Evolutionary conservation across 2,113 vertebrate species (phyloP), one percentile per base, ranked within the genome.

Genomic region (Sinosuthora webbiana): DNA sequence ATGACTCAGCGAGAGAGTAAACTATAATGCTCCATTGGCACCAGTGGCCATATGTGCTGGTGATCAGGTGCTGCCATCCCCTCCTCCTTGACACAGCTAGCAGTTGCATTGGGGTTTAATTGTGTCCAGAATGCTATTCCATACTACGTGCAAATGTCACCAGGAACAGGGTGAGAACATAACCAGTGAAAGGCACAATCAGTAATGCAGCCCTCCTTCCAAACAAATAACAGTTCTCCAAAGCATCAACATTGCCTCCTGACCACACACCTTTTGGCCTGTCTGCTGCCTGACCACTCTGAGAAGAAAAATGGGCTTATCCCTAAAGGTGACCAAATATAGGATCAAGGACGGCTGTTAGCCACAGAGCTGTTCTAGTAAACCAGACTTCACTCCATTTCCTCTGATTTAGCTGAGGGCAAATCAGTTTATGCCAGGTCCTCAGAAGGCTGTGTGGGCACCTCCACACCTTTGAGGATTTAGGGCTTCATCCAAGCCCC

Each of bases 1-100:
- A 87, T 96, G 94, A 95, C 75, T 96, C 95, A 93, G 47, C 7
- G 7, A 5, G 63, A 73, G 84, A 83, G 74, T 92, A 86, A 91
- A 86, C 47, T 64, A 1, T 42, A 73, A 64, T 45, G 76, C 90
- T 92, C 74, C 50, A 8, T 55, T 83, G 73, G 59, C 91, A 96
- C 80, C 79, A 74, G 4, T 78, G 82, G 59, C 93, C 73, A 14
- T 94, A 87, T 83, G 83, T 86, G 73, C 89, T 67, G 71, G 55
- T 37, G 64, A 60, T 79, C 63, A 35, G 60, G 81, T 70, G 57
- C 73, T 73, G 37, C 83, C 7, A 0, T 90, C 45, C 49, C 39
- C 27, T 79, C 37, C 56, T 65, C 49, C 63, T 76, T 60, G 41
- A 41, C 37, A 52, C 37, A 76, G 62, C 62, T 28, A 5, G 18